Percentiles rank a stretch among this genome's conserved stretches.
Evolutionary conservation across 2,888 invertebrate genomes (phyloP).

Genomic region (Dioctria linearis): DNA sequence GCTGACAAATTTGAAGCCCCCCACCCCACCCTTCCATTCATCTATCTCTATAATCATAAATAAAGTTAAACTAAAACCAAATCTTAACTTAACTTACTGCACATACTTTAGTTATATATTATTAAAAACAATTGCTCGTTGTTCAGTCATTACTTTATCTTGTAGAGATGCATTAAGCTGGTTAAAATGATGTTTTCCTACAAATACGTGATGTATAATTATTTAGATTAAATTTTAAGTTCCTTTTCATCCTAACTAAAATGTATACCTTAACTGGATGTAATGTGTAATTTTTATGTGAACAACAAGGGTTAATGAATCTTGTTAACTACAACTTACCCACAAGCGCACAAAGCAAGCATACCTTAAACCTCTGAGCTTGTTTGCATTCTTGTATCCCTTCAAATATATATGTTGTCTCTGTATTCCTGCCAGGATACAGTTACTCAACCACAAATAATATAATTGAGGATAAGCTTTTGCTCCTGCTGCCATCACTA

Average conservation of each 20-base stretch:
- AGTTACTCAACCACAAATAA: constrained; percentile 19
- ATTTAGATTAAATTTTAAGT: constrained; percentile 3
- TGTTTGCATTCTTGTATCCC: constrained; percentile 16
- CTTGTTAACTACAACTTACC: neutral
- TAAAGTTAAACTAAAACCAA: too few relatives aligned
- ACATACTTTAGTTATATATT: too few relatives aligned
- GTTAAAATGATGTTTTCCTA: neutral
- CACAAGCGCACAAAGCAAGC: neutral
- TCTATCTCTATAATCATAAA: too few relatives aligned
- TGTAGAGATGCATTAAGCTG: neutral
- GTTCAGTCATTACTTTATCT: too few relatives aligned
- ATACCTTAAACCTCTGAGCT: neutral
- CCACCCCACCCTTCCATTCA: too few relatives aligned
- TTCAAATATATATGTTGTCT: neutral
- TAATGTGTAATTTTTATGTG: neutral
- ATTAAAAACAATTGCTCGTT: too few relatives aligned
- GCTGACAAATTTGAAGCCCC: too few relatives aligned
- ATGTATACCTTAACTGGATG: neutral
- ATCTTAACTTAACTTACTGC: too few relatives aligned
- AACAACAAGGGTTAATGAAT: constrained; percentile 15
- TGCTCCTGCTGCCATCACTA: constrained; percentile 9
- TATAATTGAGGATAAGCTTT: constrained; percentile 15
- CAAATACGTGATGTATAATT: neutral
- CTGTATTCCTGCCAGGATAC: neutral
- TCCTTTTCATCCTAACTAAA: neutral